phyloP scores from a whole-genome alignment of 2,113 vertebrate genomes.

The Circaetus gallicus region DNA sequence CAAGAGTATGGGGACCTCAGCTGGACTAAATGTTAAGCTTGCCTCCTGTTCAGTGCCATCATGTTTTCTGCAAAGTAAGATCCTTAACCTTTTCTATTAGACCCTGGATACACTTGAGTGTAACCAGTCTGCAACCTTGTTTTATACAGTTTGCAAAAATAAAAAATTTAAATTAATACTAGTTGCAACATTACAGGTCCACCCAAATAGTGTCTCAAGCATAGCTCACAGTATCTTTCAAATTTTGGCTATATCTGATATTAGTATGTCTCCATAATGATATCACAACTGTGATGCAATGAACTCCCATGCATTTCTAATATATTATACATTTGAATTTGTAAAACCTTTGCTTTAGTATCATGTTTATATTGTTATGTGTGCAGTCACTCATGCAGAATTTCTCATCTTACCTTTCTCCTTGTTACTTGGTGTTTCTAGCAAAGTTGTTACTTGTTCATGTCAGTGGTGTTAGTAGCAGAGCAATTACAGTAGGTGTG shows the following conservation, averaged over 20 bases:
- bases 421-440: background rate
- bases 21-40: constrained; percentile 53
- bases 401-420: background rate
- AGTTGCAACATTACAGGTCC: background rate
- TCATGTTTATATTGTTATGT: background rate
- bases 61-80: constrained; percentile 1
- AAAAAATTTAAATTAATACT: background rate
- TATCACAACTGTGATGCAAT: background rate
- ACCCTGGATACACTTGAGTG: background rate
- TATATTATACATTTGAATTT: background rate
- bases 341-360: background rate
- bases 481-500: background rate
- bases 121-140: background rate
- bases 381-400: background rate
- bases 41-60: constrained; percentile 68
- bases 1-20: constrained; percentile 43
- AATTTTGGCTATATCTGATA: background rate
- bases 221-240: background rate
- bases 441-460: background rate
- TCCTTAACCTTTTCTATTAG: background rate
- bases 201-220: background rate
- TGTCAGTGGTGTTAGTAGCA: background rate
- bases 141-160: background rate
- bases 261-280: background rate
- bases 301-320: background rate